Conservation (phyloP, 23 tunicate species). For the Styela clava region DNA sequence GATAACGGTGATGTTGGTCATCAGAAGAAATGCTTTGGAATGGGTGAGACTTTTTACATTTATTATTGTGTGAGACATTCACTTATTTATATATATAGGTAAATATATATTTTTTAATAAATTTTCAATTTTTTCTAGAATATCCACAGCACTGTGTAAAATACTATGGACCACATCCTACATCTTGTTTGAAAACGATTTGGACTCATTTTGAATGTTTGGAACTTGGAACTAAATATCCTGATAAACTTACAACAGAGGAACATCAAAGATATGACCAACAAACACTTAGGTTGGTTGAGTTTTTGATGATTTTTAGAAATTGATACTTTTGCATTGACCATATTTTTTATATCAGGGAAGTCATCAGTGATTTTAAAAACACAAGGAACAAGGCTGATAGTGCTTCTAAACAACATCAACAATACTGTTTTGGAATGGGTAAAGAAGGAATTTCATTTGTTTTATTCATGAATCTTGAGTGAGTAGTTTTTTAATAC, state of each 20-base stretch:
- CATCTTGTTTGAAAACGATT: conserved; percentile 2
- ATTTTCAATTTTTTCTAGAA: conserved; percentile 2
- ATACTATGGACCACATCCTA: conserved; percentile 23
- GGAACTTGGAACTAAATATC: conserved; percentile 17
- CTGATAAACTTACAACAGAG: not conserved
- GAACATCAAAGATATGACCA: conserved; percentile 2
- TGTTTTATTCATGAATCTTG: too few relatives aligned
- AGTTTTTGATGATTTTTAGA: not conserved
- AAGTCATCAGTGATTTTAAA: conserved; percentile 2
- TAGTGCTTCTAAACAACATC: conserved; percentile 3
- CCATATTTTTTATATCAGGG: not conserved
- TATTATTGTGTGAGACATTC: not conserved
- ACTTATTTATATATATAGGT: too few relatives aligned
- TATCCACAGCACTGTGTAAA: conserved; percentile 12
- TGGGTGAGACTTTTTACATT: conserved; percentile 5
- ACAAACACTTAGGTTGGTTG: not conserved
- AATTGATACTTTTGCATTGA: not conserved
- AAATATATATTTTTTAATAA: too few relatives aligned
- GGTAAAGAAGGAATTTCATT: not conserved
- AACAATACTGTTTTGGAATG: conserved; percentile 26
- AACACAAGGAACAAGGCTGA: conserved; percentile 10
- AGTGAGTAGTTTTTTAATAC: not conserved
- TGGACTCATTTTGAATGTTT: conserved; percentile 13
- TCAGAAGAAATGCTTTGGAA: conserved; percentile 33
- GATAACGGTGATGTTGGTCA: conserved; percentile 12